A percentile compares a stretch with the other conserved stretches of the same genome.
These are phyloP conservation scores for Crenuchus spilurus DNA, from an alignment of 2,797 vertebrate species.

Conservation along the genomic window DNA sequence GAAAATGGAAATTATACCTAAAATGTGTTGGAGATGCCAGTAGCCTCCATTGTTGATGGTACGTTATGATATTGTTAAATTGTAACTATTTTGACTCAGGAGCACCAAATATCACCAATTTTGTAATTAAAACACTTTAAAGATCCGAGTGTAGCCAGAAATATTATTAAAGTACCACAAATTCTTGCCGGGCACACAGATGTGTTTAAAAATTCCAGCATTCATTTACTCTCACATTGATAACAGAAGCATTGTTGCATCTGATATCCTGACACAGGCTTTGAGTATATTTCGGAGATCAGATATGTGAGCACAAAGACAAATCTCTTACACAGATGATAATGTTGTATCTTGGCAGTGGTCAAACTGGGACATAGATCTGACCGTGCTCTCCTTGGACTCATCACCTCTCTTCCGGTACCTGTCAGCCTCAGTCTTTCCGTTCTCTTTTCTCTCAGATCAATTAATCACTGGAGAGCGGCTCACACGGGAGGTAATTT, in stretches of 20 bases:
- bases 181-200: no score
- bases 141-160: no score
- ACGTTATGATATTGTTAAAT: no score
- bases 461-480: conserved; percentile 77
- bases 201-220: no score
- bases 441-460: conserved; percentile 50
- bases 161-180: no score
- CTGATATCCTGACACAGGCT: conserved; percentile 6
- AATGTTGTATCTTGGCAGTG: conserved; percentile 70
- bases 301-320: conserved; percentile 19
- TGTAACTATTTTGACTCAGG: no score
- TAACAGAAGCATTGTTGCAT: background rate
- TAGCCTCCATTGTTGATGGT: no score
- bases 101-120: no score
- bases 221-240: background rate
- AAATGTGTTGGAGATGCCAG: no score
- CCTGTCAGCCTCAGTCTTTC: conserved; percentile 53
- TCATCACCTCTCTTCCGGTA: conserved; percentile 68
- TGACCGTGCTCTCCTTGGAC: conserved; percentile 59
- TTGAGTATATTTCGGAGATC: conserved; percentile 13
- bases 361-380: conserved; percentile 66
- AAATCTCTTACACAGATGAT: conserved; percentile 49
- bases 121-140: no score
- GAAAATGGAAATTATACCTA: no score
- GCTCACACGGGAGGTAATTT: conserved; percentile 75